These are phyloP conservation scores for Drosophila pseudotakahashii DNA, from an alignment of 2,888 invertebrate species.

Conservation along the genomic window DNA sequence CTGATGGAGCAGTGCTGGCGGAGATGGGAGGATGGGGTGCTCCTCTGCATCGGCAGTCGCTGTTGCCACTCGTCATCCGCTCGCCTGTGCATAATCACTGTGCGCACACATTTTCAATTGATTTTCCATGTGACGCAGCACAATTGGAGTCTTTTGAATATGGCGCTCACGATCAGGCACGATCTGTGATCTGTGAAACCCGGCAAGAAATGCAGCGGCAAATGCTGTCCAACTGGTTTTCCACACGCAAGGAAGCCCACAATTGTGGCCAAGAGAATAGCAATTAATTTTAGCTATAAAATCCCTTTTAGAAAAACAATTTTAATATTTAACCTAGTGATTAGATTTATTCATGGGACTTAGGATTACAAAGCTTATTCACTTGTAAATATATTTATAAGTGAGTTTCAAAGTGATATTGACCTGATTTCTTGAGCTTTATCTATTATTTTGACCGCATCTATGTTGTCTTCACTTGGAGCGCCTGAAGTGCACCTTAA, in stretches of 20 bases:
- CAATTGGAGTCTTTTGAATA: slow-evolving; percentile 72
- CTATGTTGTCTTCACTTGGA: slow-evolving; percentile 21
- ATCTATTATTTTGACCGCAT: slow-evolving; percentile 5
- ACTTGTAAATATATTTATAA: too few relatives aligned
- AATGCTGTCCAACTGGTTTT: slow-evolving; percentile 76
- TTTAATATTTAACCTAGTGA: too few relatives aligned
- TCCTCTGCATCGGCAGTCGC: not conserved
- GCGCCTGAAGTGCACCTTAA: slow-evolving; percentile 71
- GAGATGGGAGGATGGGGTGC: slow-evolving; percentile 21
- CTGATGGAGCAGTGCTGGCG: slow-evolving; percentile 17
- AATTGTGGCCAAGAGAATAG: slow-evolving; percentile 12
- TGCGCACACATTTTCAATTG: slow-evolving; percentile 75
- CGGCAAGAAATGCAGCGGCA: slow-evolving; percentile 50
- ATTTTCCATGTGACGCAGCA: slow-evolving; percentile 79
- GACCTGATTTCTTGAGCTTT: too few relatives aligned
- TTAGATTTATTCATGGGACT: too few relatives aligned
- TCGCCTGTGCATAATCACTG: slow-evolving; percentile 76
- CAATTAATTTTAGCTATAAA: too few relatives aligned
- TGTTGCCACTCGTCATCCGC: slow-evolving; percentile 36
- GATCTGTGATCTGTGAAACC: slow-evolving; percentile 19
- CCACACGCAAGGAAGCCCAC: slow-evolving; percentile 15
- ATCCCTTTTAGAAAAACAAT: too few relatives aligned
- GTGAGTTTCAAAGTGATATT: too few relatives aligned
- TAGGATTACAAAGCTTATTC: too few relatives aligned
- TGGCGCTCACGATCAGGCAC: slow-evolving; percentile 62